Percentiles rank a stretch among this genome's conserved stretches.
Conservation (phyloP, 1,140 invertebrate genomes). For the Myzus persicae region DNA sequence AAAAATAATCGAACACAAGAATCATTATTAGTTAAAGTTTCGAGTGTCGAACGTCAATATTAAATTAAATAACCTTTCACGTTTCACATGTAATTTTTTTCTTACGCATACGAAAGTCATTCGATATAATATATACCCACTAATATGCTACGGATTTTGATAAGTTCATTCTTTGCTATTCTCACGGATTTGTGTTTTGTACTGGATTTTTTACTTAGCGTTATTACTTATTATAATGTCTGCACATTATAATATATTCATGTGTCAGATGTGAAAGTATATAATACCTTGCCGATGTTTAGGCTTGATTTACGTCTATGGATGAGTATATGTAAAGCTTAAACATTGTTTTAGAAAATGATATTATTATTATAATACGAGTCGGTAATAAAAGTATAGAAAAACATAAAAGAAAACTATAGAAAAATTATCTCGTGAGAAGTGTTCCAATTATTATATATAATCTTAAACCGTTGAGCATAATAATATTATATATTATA, state of each 20-base stretch:
- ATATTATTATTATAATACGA: background rate
- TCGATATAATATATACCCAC: background rate
- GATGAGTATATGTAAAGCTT: background rate
- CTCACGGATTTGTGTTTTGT: background rate
- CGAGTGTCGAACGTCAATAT: constrained; percentile 30
- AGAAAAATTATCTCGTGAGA: constrained; percentile 21
- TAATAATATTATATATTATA: background rate
- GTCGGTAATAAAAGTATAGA: background rate
- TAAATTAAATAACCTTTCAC: constrained; percentile 40
- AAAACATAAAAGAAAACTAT: background rate
- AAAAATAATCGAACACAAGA: background rate
- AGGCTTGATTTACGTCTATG: constrained; percentile 23
- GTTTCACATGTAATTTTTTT: background rate
- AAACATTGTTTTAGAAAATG: background rate
- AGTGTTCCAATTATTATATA: background rate
- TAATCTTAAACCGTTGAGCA: background rate
- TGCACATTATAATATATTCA: background rate
- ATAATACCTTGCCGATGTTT: background rate
- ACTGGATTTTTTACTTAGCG: background rate
- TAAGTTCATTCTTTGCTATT: constrained; percentile 25
- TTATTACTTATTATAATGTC: background rate
- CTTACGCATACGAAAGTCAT: background rate
- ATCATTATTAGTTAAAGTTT: background rate
- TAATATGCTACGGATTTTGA: background rate
- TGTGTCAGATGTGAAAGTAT: constrained; percentile 15